Evolutionary conservation across 2,113 vertebrate genomes (phyloP), one percentile per base, ranked within the genome.

Genomic region (Siniperca knerii): DNA sequence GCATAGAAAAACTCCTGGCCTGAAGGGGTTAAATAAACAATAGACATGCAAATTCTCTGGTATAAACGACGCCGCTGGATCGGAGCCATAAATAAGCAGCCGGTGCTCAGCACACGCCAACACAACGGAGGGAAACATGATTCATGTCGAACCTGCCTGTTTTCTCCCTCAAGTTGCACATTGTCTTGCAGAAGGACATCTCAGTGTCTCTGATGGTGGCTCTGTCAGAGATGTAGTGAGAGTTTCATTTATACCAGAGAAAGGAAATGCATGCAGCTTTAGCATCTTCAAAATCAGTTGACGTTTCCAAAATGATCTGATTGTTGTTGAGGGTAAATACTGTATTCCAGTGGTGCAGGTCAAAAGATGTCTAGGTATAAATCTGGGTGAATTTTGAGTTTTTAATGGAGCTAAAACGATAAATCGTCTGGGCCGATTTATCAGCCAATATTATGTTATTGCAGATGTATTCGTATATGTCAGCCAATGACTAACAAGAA

Each of bases 21-120:
- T 40, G 12, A 73, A 79, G 20, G 86, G 78, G 87, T 84, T 90
- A 90, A 90, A 90, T 73, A 84, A 62, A 88, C 78, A 93, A 91
- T 74, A 85, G 78, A 87, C n/a, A 93, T 93, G 92, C 90, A 94
- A 92, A 94, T 94, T 29, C 72, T 54, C 55, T 25, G 83, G 68
- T 83, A 9, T 80, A 88, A 79, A 92, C 52, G 55, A 92, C 42
- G 77, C 62, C 11, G 55, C 64, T 18, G 81, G 68, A 82, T 84
- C 61, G 23, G 70, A 21, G 75, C 71, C 85, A 89, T 94, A 93
- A 94, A 92, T 91, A 92, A 93, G 74, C 81, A 83, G 81, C 35
- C 40, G 35, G n/a, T 9, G 79, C 71, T 88, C 81, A 89, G 87
- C 87, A 77, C 73, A 70, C 5, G 50, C 54, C 82, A 62, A 3